A percentile compares a stretch with the other conserved stretches of the same genome.
Evolutionary conservation across 1,140 invertebrate genomes (phyloP).

Genomic region (Phthorimaea operculella): DNA sequence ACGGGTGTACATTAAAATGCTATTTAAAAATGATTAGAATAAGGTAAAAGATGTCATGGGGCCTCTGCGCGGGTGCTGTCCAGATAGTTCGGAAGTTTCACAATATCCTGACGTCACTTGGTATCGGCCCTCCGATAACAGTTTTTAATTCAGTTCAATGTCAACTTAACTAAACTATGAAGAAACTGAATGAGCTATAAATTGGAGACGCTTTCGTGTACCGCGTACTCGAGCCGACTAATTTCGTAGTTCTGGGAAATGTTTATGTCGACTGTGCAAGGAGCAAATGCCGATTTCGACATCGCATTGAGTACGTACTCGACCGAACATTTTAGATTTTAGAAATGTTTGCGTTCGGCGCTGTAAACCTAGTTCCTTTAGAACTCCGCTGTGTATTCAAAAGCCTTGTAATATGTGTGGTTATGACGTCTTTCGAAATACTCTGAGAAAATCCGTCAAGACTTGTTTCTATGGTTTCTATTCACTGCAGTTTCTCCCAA

Average conservation of each 20-base stretch:
- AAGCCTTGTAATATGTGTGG: background rate
- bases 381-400: background rate
- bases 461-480: background rate
- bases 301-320: slow-evolving; percentile 30
- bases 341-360: slow-evolving; percentile 52
- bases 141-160: slow-evolving; percentile 59
- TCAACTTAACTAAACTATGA: slow-evolving; percentile 42
- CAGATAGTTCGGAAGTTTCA: slow-evolving; percentile 34
- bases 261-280: slow-evolving; percentile 42
- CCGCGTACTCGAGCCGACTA: slow-evolving; percentile 24
- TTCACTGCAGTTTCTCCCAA: background rate
- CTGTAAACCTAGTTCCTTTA: slow-evolving; percentile 54
- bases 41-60: slow-evolving; percentile 37
- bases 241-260: slow-evolving; percentile 45
- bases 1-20: slow-evolving; percentile 46
- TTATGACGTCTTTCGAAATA: slow-evolving; percentile 4
- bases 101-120: slow-evolving; percentile 23
- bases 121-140: slow-evolving; percentile 49
- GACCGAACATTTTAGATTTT: slow-evolving; percentile 44
- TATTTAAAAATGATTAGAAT: slow-evolving; percentile 46
- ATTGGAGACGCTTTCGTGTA: slow-evolving; percentile 12
- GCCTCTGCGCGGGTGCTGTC: slow-evolving; percentile 20
- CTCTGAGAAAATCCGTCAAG: background rate
- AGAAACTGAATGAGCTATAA: slow-evolving; percentile 45
- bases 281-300: slow-evolving; percentile 49